A percentile compares a stretch with the other conserved stretches of the same genome.
Evolutionary conservation across 2,797 vertebrate genomes (phyloP).

Genomic region (Channallabes apus): DNA sequence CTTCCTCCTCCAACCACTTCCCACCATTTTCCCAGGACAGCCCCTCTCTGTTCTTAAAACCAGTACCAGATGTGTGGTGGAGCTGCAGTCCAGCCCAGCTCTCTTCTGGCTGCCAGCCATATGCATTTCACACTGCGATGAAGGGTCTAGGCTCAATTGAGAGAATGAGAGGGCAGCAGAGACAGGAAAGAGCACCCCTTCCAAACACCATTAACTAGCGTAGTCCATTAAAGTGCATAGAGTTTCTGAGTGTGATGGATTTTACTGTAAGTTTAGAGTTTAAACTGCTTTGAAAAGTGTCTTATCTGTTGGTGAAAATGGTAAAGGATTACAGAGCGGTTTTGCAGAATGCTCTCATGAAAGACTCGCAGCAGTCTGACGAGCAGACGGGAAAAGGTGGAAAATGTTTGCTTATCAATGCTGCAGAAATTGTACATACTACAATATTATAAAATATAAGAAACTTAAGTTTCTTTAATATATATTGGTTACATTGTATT

Average conservation of each 20-base stretch:
- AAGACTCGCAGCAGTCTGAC: not conserved
- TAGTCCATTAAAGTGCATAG: slow-evolving; percentile 8
- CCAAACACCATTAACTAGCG: slow-evolving; percentile 36
- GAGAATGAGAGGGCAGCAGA: slow-evolving; percentile 56
- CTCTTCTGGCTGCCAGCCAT: slow-evolving; percentile 64
- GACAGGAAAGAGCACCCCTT: slow-evolving; percentile 41
- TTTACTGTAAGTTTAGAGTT: slow-evolving; percentile 6
- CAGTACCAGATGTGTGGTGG: slow-evolving; percentile 72
- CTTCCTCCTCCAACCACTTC: slow-evolving; percentile 53
- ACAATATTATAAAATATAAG: too few relatives aligned
- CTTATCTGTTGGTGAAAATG: slow-evolving; percentile 24
- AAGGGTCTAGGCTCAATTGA: slow-evolving; percentile 63
- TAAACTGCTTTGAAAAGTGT: slow-evolving; percentile 3
- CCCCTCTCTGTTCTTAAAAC: slow-evolving; percentile 64
- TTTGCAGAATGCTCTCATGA: not conserved
- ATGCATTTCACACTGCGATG: slow-evolving; percentile 68
- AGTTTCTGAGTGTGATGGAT: slow-evolving; percentile 13
- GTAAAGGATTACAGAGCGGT: not conserved
- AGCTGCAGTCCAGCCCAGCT: slow-evolving; percentile 63
- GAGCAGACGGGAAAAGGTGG: not conserved
- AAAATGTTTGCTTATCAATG: not conserved
- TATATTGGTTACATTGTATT: too few relatives aligned
- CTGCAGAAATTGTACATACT: too few relatives aligned
- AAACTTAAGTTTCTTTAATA: too few relatives aligned
- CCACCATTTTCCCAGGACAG: slow-evolving; percentile 53